Conservation (phyloP, 1,140 invertebrate genomes). For the Galendromus occidentalis region DNA sequence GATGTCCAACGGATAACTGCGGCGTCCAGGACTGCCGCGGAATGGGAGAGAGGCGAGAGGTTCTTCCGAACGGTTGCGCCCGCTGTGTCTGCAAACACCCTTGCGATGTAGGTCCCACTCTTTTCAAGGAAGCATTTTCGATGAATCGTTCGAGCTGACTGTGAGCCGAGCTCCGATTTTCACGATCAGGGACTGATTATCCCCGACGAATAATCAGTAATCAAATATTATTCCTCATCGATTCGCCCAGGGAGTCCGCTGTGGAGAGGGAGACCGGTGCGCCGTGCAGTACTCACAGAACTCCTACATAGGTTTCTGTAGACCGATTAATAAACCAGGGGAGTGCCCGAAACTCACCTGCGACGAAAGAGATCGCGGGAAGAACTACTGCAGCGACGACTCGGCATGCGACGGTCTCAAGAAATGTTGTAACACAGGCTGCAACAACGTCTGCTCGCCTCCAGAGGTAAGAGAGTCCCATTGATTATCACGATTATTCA, state of each 20-base stretch:
- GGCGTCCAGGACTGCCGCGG: slow-evolving; percentile 41
- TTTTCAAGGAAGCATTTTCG: not conserved
- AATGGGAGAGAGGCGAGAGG: slow-evolving; percentile 42
- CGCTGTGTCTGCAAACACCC: slow-evolving; percentile 56
- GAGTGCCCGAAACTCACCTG: slow-evolving; percentile 42
- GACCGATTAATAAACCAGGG: slow-evolving; percentile 30
- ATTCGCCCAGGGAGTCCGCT: not conserved
- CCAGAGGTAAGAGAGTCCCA: slow-evolving; percentile 27
- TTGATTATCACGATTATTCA: too few relatives aligned
- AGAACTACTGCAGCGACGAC: slow-evolving; percentile 51
- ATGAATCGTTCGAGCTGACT: too few relatives aligned
- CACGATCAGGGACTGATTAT: too few relatives aligned
- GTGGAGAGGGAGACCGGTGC: not conserved
- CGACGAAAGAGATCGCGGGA: slow-evolving; percentile 30
- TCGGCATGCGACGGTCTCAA: slow-evolving; percentile 50
- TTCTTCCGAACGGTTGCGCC: slow-evolving; percentile 36
- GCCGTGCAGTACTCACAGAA: not conserved
- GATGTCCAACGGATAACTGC: slow-evolving; percentile 4
- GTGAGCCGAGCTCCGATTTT: too few relatives aligned
- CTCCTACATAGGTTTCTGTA: not conserved
- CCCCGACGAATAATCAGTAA: too few relatives aligned
- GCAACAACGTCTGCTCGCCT: slow-evolving; percentile 45
- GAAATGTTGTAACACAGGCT: slow-evolving; percentile 63
- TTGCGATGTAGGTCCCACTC: slow-evolving; percentile 30
- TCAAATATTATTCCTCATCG: not conserved